phyloP scores from a whole-genome alignment of 2,888 invertebrate species.

The Chrysotoxum bicinctum region DNA sequence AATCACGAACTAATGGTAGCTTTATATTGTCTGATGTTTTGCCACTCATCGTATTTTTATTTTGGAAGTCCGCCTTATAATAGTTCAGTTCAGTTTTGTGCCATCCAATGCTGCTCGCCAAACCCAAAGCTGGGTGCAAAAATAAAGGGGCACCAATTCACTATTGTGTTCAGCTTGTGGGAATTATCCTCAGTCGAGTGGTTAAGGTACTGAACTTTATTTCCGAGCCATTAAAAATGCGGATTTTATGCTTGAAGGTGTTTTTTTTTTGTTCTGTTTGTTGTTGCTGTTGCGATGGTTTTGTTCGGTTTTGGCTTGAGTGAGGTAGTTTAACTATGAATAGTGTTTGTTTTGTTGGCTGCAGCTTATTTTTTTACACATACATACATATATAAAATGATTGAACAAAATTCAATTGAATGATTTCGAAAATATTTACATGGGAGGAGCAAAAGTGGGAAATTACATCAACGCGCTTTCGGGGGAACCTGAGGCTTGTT shows the following conservation, averaged over 20 bases:
- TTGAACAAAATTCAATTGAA: slow-evolving; percentile 64
- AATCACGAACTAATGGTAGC: not conserved
- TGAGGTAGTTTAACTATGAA: slow-evolving; percentile 28
- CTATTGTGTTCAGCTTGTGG: slow-evolving; percentile 43
- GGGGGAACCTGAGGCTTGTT: slow-evolving; percentile 2
- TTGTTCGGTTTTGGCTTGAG: slow-evolving; percentile 5
- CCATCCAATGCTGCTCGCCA: not conserved
- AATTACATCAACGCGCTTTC: slow-evolving; percentile 18
- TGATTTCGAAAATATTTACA: slow-evolving; percentile 46
- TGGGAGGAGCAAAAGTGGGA: slow-evolving; percentile 16
- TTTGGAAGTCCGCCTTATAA: slow-evolving; percentile 37
- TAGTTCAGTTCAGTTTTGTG: slow-evolving; percentile 4
- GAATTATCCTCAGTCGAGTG: slow-evolving; percentile 65
- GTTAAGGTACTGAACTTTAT: slow-evolving; percentile 65
- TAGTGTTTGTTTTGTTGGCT: slow-evolving; percentile 55
- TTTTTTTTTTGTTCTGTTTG: not conserved
- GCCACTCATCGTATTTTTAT: slow-evolving; percentile 20
- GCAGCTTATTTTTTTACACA: slow-evolving; percentile 36
- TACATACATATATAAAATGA: slow-evolving; percentile 30
- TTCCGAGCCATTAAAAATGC: slow-evolving; percentile 67
- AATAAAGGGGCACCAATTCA: slow-evolving; percentile 33
- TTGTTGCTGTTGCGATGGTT: not conserved
- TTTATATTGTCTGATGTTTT: slow-evolving; percentile 19
- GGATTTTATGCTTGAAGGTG: slow-evolving; percentile 57
- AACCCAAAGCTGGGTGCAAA: not conserved